These are phyloP conservation scores for Theocolax elegans DNA, from an alignment of 1,140 invertebrate genomes.

Conservation along the genomic window DNA sequence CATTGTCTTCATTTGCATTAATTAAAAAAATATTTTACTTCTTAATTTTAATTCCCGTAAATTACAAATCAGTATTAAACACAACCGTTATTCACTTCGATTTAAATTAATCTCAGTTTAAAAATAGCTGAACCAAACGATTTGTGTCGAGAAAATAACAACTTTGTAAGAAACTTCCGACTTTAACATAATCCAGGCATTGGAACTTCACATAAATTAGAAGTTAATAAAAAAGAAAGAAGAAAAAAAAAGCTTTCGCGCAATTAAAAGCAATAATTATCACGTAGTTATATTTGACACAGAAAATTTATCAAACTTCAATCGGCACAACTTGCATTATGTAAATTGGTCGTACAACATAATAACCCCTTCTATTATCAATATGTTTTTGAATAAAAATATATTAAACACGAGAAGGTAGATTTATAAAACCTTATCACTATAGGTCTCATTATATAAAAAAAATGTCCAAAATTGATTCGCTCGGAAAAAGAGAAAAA, in stretches of 20 bases:
- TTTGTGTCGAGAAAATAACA: too few species aligned
- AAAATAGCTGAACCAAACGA: too few species aligned
- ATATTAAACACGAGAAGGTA: neutral
- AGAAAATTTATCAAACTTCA: slow-evolving; percentile 7
- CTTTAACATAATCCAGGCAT: too few species aligned
- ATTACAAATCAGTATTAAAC: too few species aligned
- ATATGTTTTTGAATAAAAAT: neutral
- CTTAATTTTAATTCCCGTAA: too few species aligned
- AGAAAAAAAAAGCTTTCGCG: too few species aligned
- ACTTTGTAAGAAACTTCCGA: too few species aligned
- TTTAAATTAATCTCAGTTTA: too few species aligned
- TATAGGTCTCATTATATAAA: neutral
- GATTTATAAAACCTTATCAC: slow-evolving; percentile 18
- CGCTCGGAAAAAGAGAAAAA: neutral
- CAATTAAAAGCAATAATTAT: neutral
- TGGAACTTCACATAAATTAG: too few species aligned
- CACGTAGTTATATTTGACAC: neutral
- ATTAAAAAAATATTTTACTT: too few species aligned
- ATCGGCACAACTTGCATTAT: neutral
- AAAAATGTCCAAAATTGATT: slow-evolving; percentile 7
- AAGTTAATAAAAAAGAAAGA: neutral
- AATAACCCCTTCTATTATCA: slow-evolving; percentile 4
- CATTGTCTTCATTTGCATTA: too few species aligned
- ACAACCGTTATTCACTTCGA: too few species aligned
- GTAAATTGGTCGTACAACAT: slow-evolving; percentile 7